These are phyloP conservation scores for Osmerus eperlanus DNA, from an alignment of 2,113 vertebrate genomes.

Conservation along the genomic window DNA sequence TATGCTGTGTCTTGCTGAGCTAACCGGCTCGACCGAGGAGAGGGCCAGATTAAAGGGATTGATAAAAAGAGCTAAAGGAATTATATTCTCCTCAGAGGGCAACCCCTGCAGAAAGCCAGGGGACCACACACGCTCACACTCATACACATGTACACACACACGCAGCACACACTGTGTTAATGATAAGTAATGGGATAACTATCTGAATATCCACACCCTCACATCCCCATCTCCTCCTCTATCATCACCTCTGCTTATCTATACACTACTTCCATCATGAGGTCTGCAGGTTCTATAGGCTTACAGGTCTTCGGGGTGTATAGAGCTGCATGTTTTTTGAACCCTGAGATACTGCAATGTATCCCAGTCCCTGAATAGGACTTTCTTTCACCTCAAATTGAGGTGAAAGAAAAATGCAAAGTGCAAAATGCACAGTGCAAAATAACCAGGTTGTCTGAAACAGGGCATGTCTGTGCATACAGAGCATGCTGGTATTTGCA, in stretches of 20 bases:
- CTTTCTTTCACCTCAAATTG: too few species aligned
- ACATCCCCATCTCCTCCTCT: neutral
- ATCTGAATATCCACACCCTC: constrained; percentile 22
- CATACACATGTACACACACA: too few species aligned
- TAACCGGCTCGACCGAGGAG: neutral
- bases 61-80: constrained; percentile 38
- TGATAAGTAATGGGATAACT: constrained; percentile 36
- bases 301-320: neutral
- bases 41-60: constrained; percentile 28
- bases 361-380: too few species aligned
- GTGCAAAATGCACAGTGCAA: too few species aligned
- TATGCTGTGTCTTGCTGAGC: constrained; percentile 10
- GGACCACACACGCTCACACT: too few species aligned
- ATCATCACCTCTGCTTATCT: too few species aligned
- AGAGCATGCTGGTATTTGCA: too few species aligned
- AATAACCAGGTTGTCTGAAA: too few species aligned
- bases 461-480: too few species aligned
- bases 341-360: too few species aligned
- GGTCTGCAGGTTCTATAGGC: neutral
- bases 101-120: constrained; percentile 4
- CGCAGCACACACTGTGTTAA: neutral
- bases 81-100: constrained; percentile 24
- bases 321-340: neutral
- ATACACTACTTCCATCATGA: neutral
- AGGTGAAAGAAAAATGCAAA: too few species aligned